These are phyloP conservation scores for Tubiluchus corallicola DNA, from an alignment of 2,888 invertebrate species.

Conservation along the genomic window DNA sequence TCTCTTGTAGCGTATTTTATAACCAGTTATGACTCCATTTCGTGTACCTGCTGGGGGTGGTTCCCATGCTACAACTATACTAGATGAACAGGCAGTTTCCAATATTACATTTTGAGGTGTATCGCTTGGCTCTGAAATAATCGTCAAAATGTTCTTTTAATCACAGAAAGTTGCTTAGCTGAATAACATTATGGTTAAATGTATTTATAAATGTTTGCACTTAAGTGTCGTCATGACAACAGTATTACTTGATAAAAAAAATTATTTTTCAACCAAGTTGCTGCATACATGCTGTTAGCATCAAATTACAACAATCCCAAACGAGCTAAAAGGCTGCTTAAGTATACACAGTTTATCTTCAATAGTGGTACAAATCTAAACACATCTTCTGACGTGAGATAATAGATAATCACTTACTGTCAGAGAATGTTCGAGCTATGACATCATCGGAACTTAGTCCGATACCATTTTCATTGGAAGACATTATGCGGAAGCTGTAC, in stretches of 20 bases:
- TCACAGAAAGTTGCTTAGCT: too few species aligned
- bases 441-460: slow-evolving; percentile 57
- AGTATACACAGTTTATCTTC: too few species aligned
- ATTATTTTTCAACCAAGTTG: background rate
- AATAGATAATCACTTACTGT: slow-evolving; percentile 28
- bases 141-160: background rate
- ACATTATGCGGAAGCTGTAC: slow-evolving; percentile 62
- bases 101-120: background rate
- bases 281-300: too few species aligned
- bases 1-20: slow-evolving; percentile 67
- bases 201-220: too few species aligned
- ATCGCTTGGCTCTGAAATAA: slow-evolving; percentile 1
- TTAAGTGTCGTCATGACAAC: background rate
- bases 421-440: slow-evolving; percentile 54
- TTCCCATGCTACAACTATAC: slow-evolving; percentile 76
- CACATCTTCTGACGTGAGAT: too few species aligned
- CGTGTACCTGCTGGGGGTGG: slow-evolving; percentile 61
- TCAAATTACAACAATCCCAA: too few species aligned
- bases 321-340: too few species aligned
- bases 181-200: too few species aligned
- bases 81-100: slow-evolving; percentile 23
- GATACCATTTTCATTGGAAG: slow-evolving; percentile 44
- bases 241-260: background rate
- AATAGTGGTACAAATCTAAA: too few species aligned
- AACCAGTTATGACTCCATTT: slow-evolving; percentile 88